Conservation (phyloP, 2,888 invertebrate genomes). For the Thalpophila matura region DNA sequence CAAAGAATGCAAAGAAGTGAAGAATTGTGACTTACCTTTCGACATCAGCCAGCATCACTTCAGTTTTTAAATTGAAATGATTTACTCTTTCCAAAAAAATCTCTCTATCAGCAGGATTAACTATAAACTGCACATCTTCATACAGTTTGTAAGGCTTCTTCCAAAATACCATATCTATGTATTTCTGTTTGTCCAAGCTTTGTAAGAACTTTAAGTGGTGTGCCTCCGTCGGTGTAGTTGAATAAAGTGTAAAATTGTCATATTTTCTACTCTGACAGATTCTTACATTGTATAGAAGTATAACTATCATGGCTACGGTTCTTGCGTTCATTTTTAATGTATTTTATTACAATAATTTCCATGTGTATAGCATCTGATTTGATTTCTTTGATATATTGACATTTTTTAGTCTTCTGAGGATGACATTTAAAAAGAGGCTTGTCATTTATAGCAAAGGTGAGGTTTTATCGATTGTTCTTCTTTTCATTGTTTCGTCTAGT, state of each 20-base stretch:
- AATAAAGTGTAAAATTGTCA: conserved; percentile 71
- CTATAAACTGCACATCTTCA: conserved; percentile 74
- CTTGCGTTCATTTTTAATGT: conserved; percentile 69
- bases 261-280: conserved; percentile 70
- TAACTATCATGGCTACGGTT: conserved; percentile 63
- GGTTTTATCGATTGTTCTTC: not conserved
- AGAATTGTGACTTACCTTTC: conserved; percentile 70
- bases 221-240: conserved; percentile 63
- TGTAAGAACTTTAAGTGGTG: conserved; percentile 78
- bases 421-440: conserved; percentile 12
- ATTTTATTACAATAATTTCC: conserved; percentile 40
- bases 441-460: conserved; percentile 6
- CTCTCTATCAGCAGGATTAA: conserved; percentile 68
- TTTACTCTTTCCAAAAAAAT: conserved; percentile 73
- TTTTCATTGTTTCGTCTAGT: no score
- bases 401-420: conserved; percentile 17
- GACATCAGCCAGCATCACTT: conserved; percentile 66
- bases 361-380: conserved; percentile 12
- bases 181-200: conserved; percentile 73
- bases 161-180: conserved; percentile 79
- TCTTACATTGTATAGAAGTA: conserved; percentile 67
- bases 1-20: no score
- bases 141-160: conserved; percentile 73
- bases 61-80: conserved; percentile 71
- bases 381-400: conserved; percentile 13